Conservation (phyloP, 2,113 vertebrate genomes). For the Uria lomvia region DNA sequence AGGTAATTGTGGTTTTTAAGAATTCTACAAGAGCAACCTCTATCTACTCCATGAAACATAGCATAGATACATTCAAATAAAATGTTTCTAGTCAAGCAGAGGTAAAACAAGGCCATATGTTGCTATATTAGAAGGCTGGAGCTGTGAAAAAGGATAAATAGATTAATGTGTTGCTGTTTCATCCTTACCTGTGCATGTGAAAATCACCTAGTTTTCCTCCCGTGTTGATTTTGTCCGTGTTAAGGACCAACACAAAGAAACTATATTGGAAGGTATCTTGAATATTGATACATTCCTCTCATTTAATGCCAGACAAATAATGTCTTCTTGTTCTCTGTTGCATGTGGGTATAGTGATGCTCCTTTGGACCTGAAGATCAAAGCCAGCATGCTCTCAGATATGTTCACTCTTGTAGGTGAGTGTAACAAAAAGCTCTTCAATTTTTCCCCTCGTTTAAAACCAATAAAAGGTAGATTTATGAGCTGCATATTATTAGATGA, state of each 20-base stretch:
- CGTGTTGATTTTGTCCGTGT: neutral
- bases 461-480: neutral
- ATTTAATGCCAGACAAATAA: constrained; percentile 3
- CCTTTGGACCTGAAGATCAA: constrained; percentile 98
- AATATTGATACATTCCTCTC: neutral
- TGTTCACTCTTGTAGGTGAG: constrained; percentile 98
- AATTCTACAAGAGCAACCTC: neutral
- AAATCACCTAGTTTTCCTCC: neutral
- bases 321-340: constrained; percentile 13
- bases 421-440: constrained; percentile 15
- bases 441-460: neutral
- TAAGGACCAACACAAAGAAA: neutral
- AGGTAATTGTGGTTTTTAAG: neutral
- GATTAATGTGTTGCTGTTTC: neutral
- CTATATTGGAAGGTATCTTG: neutral
- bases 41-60: neutral
- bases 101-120: neutral
- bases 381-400: constrained; percentile 98
- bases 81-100: neutral
- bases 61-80: neutral
- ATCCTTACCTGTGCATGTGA: neutral
- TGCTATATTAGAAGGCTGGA: neutral
- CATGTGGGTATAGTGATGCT: constrained; percentile 81
- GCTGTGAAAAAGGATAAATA: neutral
- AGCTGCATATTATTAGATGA: neutral